Base-by-base conservation (phyloP, 2,888 invertebrate species). In the Rhaphigaster nebulosa region DNA sequence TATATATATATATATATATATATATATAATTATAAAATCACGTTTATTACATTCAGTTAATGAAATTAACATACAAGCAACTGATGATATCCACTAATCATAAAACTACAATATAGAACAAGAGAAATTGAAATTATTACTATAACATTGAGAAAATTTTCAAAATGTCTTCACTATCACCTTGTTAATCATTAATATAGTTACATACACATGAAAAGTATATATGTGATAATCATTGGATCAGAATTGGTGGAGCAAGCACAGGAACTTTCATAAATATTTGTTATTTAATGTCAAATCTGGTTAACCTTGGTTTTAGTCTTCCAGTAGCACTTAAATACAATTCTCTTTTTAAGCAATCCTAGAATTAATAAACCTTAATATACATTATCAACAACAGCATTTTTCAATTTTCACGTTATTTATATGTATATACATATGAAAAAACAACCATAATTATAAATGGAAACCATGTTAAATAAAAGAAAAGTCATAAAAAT, bases 21-120 rank as follows among this genome's bases (percentile, higher is more conserved):
- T 34, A 65, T 65, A 65, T 76, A 38, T 76, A 76, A 6, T 38
- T 76, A 76, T 76, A 76, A 76, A 76, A 76, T 91, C 91, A 91
- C 91, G 89, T 91, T 60, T 90, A 87, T 41, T 91, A 91, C 76
- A 90, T 91, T 87, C 80, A 91, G 76, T 87, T 88, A 87, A 38
- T 84, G 50, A 91, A 91, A 91, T 91, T 89, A 92, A 92, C 91
- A 92, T 92, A 92, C 91, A 92, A 92, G 91, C 91, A 92, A 92
- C 91, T 90, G 91, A 91, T 91, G 88, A 88, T 92, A 88, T 87
- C 60, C 84, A 88, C 88, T 91, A 89, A 89, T 91, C 29, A 50
- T 89, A 84, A 87, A 80, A 50, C 87, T 90, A 90, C 90, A 50
- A 90, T 87, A 90, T 90, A 90, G 90, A 90, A 60, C 84, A 84